Conservation (phyloP, 2,113 vertebrate genomes). For the Heptranchias perlo region DNA sequence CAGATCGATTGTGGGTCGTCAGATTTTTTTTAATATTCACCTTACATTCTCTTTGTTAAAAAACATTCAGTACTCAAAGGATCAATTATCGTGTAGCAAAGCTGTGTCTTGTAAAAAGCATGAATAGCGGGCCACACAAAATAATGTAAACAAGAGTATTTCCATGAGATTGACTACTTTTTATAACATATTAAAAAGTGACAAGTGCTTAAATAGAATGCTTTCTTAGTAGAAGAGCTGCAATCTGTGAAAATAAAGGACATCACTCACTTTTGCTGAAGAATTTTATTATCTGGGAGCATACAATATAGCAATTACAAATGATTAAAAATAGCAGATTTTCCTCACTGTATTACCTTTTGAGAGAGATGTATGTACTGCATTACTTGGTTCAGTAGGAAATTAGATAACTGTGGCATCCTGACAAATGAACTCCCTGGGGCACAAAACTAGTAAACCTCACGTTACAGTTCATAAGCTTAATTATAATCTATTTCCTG, state of each 20-base stretch:
- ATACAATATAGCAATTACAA: background rate
- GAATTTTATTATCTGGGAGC: background rate
- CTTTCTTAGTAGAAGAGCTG: background rate
- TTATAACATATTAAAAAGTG: background rate
- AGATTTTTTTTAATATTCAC: background rate
- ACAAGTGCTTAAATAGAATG: background rate
- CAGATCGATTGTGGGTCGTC: background rate
- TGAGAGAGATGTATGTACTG: background rate
- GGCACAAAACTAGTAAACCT: background rate
- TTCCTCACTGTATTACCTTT: background rate
- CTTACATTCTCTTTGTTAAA: background rate
- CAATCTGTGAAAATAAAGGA: background rate
- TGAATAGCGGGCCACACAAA: background rate
- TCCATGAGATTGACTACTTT: background rate
- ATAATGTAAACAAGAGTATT: background rate
- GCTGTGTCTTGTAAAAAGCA: background rate
- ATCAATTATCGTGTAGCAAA: background rate
- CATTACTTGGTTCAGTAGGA: slow-evolving; percentile 30
- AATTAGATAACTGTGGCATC: slow-evolving; percentile 2
- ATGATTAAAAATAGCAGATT: slow-evolving; percentile 1
- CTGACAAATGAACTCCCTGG: background rate
- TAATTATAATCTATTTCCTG: slow-evolving; percentile 1
- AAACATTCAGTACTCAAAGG: background rate
- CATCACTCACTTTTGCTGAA: background rate
- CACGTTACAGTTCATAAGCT: background rate